phyloP scores from a whole-genome alignment of 2,797 vertebrate species.

The Crenichthys baileyi region DNA sequence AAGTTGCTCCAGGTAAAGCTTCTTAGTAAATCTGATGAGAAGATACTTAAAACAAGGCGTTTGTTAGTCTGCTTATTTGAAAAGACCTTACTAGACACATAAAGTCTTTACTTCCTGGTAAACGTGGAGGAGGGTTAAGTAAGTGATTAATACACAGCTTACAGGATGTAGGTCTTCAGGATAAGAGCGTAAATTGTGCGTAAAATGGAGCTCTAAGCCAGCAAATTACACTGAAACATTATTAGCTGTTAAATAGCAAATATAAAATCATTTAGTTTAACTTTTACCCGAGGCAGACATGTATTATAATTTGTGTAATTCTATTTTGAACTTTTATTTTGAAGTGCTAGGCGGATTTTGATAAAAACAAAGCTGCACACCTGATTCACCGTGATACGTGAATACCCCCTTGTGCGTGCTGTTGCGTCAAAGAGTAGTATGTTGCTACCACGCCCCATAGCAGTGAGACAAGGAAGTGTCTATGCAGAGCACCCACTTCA shows the following conservation, averaged over 20 bases:
- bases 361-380: rapidly evolving
- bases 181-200: constrained; percentile 19
- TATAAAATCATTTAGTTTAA: rapidly evolving
- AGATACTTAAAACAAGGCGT: not conserved
- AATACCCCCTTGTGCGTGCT: constrained; percentile 9
- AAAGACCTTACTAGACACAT: constrained; percentile 23
- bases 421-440: constrained; percentile 38
- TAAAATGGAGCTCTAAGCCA: not conserved
- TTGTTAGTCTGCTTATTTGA: constrained; percentile 22
- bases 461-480: constrained; percentile 44
- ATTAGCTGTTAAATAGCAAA: rapidly evolving
- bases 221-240: rapidly evolving
- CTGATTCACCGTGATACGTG: constrained; percentile 23
- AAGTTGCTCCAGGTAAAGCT: not conserved
- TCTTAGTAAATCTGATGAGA: not conserved
- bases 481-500: constrained; percentile 37
- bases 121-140: constrained; percentile 49
- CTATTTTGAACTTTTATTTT: constrained; percentile 28
- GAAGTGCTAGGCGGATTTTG: constrained; percentile 18
- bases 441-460: constrained; percentile 36
- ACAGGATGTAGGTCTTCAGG: not conserved
- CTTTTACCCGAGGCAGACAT: rapidly evolving
- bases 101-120: constrained; percentile 65
- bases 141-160: rapidly evolving
- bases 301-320: rapidly evolving